These are phyloP conservation scores for Rotaria sp. DNA, from an alignment of 2,888 invertebrate genomes.

Conservation along the genomic window DNA sequence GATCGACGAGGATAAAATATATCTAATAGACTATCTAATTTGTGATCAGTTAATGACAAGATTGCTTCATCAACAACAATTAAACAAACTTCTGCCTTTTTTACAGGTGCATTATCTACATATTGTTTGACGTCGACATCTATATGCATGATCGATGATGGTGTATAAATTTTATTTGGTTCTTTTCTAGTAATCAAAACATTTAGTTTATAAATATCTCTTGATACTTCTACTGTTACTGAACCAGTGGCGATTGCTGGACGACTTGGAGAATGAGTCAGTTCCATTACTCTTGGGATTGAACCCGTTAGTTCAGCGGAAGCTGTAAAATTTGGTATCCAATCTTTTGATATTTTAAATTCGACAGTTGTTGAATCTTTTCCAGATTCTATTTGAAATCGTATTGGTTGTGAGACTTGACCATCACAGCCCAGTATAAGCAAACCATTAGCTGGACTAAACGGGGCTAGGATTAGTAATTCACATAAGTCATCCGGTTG, in stretches of 20 bases:
- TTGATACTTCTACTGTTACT: not conserved
- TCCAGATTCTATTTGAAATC: not conserved
- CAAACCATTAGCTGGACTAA: not conserved
- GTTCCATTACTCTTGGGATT: not conserved
- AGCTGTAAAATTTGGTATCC: not conserved
- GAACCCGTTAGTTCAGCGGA: not conserved
- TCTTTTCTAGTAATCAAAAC: not conserved
- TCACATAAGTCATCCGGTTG: not conserved
- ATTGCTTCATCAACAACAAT: slow-evolving; percentile 1
- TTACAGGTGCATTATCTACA: not conserved
- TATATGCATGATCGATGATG: not conserved
- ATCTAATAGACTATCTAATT: not conserved
- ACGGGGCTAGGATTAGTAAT: not conserved
- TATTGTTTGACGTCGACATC: not conserved
- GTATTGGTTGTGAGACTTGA: not conserved
- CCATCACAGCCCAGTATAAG: not conserved
- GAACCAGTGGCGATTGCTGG: not conserved
- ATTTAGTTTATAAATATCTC: not conserved
- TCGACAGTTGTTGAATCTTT: not conserved
- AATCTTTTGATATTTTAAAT: slow-evolving; percentile 6
- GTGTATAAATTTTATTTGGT: not conserved
- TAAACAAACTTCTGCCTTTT: not conserved
- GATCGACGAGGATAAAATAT: not conserved
- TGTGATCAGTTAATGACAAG: not conserved
- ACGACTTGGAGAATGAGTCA: not conserved